These are phyloP conservation scores for Charaxes varanes DNA, from an alignment of 1,140 invertebrate species.

Conservation along the genomic window DNA sequence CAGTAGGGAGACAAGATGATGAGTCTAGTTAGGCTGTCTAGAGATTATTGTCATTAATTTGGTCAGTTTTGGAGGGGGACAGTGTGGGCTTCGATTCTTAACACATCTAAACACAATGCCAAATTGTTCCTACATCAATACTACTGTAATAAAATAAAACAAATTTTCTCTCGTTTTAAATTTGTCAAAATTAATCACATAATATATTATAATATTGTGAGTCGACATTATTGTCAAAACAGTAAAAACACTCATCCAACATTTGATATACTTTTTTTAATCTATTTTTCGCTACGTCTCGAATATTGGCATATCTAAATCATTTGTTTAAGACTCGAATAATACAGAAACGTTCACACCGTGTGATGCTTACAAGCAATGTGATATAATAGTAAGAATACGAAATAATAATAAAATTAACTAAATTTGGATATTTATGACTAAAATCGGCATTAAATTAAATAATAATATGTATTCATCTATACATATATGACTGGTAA, in stretches of 20 bases:
- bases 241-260: constrained; percentile 32
- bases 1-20: constrained; percentile 45
- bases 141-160: constrained; percentile 1
- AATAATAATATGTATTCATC: constrained; percentile 65
- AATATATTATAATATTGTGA: constrained; percentile 20
- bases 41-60: constrained; percentile 68
- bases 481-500: constrained; percentile 71
- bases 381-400: constrained; percentile 43
- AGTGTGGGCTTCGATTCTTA: constrained; percentile 28
- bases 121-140: constrained; percentile 9
- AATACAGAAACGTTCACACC: constrained; percentile 55
- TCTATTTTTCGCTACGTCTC: constrained; percentile 35
- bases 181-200: constrained; percentile 1
- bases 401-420: constrained; percentile 56
- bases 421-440: constrained; percentile 74
- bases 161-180: constrained; percentile 1
- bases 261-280: constrained; percentile 26
- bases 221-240: constrained; percentile 26
- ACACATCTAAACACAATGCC: constrained; percentile 18
- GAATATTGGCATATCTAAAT: constrained; percentile 30
- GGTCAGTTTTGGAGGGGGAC: constrained; percentile 51
- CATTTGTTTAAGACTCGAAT: constrained; percentile 51
- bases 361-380: constrained; percentile 59
- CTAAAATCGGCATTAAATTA: constrained; percentile 68
- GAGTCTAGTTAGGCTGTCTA: constrained; percentile 55